Evolutionary conservation across 2,797 vertebrate species (phyloP), one percentile per base, ranked within the genome.

Genomic region (Falco berigora): DNA sequence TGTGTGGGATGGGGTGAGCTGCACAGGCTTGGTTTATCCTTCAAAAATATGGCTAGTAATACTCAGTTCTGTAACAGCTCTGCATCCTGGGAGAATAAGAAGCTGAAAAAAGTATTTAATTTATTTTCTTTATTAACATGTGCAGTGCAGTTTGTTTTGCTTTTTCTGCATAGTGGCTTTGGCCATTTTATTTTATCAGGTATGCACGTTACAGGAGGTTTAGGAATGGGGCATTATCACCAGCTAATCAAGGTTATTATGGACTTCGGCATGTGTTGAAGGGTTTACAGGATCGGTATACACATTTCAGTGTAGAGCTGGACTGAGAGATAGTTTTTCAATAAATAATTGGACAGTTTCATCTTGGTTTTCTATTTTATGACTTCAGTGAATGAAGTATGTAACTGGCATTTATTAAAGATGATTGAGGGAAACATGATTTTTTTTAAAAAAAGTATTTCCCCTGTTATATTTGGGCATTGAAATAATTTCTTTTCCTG

Each of bases 1-100:
- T 95, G 88, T 83, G 93, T 97, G 86, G 94, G 95, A 95, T 19
- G 49, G 88, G 94, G 78, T 94, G 89, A 97, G 92, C 85, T 86
- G 78, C 64, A 86, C 81, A 96, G 50, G 38, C 84, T 94, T 77
- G 72, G 78, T 75, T 94, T 92, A 78, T 59, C 55, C 52, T 84
- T 75, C 53, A 93, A 32, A 94, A 92, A 75, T 63, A 63, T 52
- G 73, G 38, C 73, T 91, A 47, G 84, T 90, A 94, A 83, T 93
- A 28, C 34, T 62, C 23, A 53, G 68, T 53, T 87, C 78, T 94
- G 40, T 68, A 82, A 12, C n/a, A 72, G 53, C 58, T 81, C 85
- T 92, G 72, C 25, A 75, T 77, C 1, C 2, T 5, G 79, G 59
- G 44, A 74, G 88, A 80, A 55, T 14, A 74, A 90, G 44, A 66